Percentiles rank a stretch among this genome's conserved stretches.
Evolutionary conservation across 2,113 vertebrate genomes (phyloP).

Genomic region (Toxostoma redivivum): DNA sequence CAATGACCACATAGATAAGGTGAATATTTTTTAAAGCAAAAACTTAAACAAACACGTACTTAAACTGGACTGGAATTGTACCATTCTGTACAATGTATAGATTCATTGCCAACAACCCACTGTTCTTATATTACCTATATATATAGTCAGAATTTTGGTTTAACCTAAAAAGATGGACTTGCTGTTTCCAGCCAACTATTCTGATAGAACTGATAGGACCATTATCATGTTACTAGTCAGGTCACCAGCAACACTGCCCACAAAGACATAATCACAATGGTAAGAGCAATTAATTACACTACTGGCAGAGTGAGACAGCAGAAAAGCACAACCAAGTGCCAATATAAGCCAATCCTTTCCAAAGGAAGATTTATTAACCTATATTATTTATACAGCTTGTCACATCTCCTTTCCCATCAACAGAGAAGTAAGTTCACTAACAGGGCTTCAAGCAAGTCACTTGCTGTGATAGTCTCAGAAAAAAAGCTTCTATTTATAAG

Average conservation of each 20-base stretch:
- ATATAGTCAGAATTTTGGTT: background rate
- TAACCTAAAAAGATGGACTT: background rate
- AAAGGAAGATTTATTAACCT: background rate
- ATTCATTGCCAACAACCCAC: background rate
- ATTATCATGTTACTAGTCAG: background rate
- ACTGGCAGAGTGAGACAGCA: background rate
- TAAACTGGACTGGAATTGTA: background rate
- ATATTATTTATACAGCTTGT: background rate
- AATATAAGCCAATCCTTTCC: background rate
- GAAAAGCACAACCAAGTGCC: background rate
- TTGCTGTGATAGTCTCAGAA: background rate
- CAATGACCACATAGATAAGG: background rate
- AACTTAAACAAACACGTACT: background rate
- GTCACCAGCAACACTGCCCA: background rate
- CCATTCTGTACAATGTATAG: fast-evolving
- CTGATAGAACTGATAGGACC: background rate
- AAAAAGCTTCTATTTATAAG: background rate
- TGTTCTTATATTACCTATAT: background rate
- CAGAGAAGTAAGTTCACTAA: background rate
- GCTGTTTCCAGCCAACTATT: background rate
- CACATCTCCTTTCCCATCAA: background rate
- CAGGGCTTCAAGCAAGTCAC: background rate
- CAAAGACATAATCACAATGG: background rate
- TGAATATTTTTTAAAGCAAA: background rate
- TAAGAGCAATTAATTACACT: background rate